Conservation (phyloP, 2,888 invertebrate genomes). For the Caradrina clavipalpis region DNA sequence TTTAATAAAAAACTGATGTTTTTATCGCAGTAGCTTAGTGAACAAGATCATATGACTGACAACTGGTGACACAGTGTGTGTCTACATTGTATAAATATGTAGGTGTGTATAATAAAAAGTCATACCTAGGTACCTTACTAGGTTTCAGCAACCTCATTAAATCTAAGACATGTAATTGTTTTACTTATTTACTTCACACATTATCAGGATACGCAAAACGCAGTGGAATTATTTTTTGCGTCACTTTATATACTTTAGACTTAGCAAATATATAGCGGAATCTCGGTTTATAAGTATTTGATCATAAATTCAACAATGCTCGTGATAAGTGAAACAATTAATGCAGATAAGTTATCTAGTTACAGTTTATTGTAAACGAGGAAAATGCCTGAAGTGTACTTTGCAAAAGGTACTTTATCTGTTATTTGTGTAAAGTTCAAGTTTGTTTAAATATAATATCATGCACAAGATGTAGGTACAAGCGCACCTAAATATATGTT, state of each 20-base stretch:
- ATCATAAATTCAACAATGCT: conserved; percentile 61
- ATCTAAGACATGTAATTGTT: conserved; percentile 41
- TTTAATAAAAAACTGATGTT: not conserved
- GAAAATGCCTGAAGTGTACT: conserved; percentile 16
- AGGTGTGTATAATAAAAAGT: conserved; percentile 28
- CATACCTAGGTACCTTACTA: conserved; percentile 24
- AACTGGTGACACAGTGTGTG: conserved; percentile 4
- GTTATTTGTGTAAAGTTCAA: conserved; percentile 14
- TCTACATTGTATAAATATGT: not conserved
- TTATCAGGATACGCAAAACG: conserved; percentile 54
- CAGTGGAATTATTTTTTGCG: conserved; percentile 58
- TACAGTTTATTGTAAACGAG: conserved; percentile 30
- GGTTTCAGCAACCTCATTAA: conserved; percentile 53
- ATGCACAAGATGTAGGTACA: too few species aligned
- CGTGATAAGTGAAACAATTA: conserved; percentile 54
- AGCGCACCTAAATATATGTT: too few species aligned
- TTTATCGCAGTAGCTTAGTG: not conserved
- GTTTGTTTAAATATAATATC: conserved; percentile 13
- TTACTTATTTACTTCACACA: conserved; percentile 53
- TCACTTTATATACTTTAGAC: conserved; percentile 47
- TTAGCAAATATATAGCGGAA: conserved; percentile 44
- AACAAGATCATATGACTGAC: conserved; percentile 27
- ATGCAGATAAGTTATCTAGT: conserved; percentile 52
- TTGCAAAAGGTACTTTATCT: not conserved
- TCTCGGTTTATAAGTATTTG: conserved; percentile 48